Base-by-base conservation (phyloP, 2,113 vertebrate species). In the Malurus alboscapulatus region DNA sequence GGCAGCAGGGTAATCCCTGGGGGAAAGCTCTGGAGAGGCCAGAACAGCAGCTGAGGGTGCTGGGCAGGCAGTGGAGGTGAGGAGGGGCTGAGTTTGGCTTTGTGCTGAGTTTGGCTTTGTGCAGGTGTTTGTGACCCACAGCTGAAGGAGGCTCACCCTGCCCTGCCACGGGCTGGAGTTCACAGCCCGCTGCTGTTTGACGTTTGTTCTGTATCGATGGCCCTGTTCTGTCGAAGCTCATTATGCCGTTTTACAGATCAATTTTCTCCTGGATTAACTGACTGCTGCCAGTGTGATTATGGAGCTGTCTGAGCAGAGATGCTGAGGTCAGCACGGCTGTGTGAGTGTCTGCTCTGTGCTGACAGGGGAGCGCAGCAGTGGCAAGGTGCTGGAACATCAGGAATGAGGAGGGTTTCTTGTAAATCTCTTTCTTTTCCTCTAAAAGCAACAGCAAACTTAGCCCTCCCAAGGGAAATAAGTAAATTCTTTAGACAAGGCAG, bases 161-260 rank as follows among this genome's bases (percentile, higher is more conserved):
- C 12, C 24, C 65, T 18, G 65, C 22, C 32, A 0, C 10, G 26
- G 19, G 54, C 15, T 55, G 73, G 40, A 68, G 77, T 63, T 92
- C 3, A 1, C 61, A 72, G 10, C 61, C 44, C 48, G 63, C 89
- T 78, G 44, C 29, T 5, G 0, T 44, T 36, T 87, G 73, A 40
- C 0, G 3, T 78, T 69, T 4, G 61, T 20, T 57, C 54, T 29
- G 53, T 92, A 50, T 94, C 12, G 12, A 85, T 89, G 90, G 45
- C 84, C 81, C 66, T 82, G 62, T 89, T 87, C 82, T 89, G 58
- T 79, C 8, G 3, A 32, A 92, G 78, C 87, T 94, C 61, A 89
- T 95, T 93, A 89, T 16, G 20, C 66, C 34, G 25, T 84, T 94
- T 89, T 75, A 76, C 84, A 68, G 87, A 94, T 96, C 94, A 72